Conservation (phyloP, 2,888 invertebrate genomes). For the Agrenia bidenticulata region DNA sequence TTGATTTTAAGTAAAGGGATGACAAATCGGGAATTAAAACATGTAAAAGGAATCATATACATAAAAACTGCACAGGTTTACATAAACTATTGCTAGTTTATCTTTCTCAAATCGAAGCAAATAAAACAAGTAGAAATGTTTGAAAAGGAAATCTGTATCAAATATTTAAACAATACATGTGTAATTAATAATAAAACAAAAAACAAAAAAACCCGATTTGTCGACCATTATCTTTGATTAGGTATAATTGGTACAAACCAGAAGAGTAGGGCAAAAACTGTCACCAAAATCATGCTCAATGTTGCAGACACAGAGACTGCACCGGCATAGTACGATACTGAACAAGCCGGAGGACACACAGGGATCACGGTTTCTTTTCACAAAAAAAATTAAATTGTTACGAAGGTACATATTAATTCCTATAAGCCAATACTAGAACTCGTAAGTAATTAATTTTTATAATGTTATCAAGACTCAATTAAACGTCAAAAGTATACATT, state of each 20-base stretch:
- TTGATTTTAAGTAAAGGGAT: too few relatives aligned
- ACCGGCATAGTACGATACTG: conserved; percentile 65
- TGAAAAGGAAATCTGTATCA: background rate
- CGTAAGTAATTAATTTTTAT: too few relatives aligned
- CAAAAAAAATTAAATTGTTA: background rate
- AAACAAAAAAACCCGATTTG: too few relatives aligned
- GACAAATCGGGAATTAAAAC: background rate
- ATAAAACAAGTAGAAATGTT: conserved; percentile 19
- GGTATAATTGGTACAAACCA: conserved; percentile 36
- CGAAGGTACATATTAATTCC: background rate
- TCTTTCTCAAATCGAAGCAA: too few relatives aligned
- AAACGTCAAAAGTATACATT: too few relatives aligned
- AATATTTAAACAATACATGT: too few relatives aligned
- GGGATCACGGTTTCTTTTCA: conserved; percentile 81
- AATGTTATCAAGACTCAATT: too few relatives aligned
- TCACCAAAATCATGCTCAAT: conserved; percentile 46
- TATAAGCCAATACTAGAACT: background rate
- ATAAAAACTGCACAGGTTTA: too few relatives aligned
- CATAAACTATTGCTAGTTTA: too few relatives aligned
- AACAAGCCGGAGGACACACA: conserved; percentile 90
- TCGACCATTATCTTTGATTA: too few relatives aligned
- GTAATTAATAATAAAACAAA: too few relatives aligned
- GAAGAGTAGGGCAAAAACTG: conserved; percentile 43
- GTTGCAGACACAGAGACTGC: conserved; percentile 56
- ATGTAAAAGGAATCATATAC: background rate